These are phyloP conservation scores for Mesorhabditis spiculigera DNA, from an alignment of 2,888 invertebrate genomes.

Conservation along the genomic window DNA sequence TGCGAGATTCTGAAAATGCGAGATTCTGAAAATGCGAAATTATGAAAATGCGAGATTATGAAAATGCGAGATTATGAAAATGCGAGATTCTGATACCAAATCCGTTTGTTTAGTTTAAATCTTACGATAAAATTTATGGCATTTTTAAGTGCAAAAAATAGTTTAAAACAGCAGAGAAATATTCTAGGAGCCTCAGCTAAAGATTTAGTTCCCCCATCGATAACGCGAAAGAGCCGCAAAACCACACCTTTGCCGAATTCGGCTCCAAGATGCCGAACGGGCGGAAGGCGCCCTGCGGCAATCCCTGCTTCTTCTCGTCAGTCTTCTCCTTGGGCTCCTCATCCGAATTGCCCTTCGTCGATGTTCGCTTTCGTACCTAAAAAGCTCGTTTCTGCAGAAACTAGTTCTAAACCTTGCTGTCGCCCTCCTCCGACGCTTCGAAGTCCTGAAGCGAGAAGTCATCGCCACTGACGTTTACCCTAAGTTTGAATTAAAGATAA, in stretches of 20 bases:
- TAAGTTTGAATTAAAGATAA: not conserved
- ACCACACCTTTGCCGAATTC: not conserved
- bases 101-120: too few relatives aligned
- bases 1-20: too few relatives aligned
- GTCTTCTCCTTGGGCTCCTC: not conserved
- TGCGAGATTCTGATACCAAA: too few relatives aligned
- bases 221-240: not conserved
- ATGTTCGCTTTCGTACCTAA: too few relatives aligned
- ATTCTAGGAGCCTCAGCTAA: too few relatives aligned
- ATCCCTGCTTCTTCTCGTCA: not conserved
- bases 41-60: too few relatives aligned
- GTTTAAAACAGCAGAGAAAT: too few relatives aligned
- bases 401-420: not conserved
- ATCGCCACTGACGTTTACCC: not conserved
- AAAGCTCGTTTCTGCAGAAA: not conserved
- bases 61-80: too few relatives aligned
- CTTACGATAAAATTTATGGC: too few relatives aligned
- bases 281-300: constrained; percentile 1
- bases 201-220: too few relatives aligned
- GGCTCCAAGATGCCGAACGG: constrained; percentile 1
- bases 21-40: too few relatives aligned
- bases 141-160: not conserved
- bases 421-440: not conserved
- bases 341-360: too few relatives aligned
- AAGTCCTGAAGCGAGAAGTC: not conserved